These are phyloP conservation scores for Apis laboriosa DNA, from an alignment of 1,140 invertebrate genomes.

Conservation along the genomic window DNA sequence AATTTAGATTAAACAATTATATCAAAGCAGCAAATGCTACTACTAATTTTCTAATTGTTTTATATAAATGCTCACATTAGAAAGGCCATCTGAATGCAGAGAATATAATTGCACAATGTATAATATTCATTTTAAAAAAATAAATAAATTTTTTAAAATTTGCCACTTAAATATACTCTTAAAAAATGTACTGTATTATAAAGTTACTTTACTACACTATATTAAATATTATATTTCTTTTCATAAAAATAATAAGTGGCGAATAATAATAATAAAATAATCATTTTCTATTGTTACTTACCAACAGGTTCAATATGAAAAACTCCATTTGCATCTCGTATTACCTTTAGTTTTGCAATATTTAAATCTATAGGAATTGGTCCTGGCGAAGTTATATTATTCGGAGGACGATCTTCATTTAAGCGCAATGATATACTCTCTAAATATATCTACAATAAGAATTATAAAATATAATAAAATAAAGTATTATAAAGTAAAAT, in stretches of 20 bases:
- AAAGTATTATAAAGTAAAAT: background rate
- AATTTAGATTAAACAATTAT: background rate
- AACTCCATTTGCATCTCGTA: constrained; percentile 85
- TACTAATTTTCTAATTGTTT: constrained; percentile 72
- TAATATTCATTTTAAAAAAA: constrained; percentile 67
- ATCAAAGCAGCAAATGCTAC: constrained; percentile 57
- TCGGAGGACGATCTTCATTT: constrained; percentile 90
- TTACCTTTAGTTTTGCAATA: constrained; percentile 86
- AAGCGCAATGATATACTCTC: constrained; percentile 87
- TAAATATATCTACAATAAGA: constrained; percentile 83
- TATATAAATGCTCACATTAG: constrained; percentile 79
- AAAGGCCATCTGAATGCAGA: constrained; percentile 77
- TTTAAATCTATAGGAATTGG: constrained; percentile 89
- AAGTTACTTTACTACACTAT: constrained; percentile 43
- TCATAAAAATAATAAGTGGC: constrained; percentile 70
- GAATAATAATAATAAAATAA: constrained; percentile 52
- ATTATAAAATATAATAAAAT: constrained; percentile 42
- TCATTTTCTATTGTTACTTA: constrained; percentile 56
- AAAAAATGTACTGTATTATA: constrained; percentile 41
- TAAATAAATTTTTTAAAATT: constrained; percentile 64
- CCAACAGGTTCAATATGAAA: constrained; percentile 86
- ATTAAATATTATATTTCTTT: constrained; percentile 29
- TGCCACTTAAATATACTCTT: constrained; percentile 70
- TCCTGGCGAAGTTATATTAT: constrained; percentile 91
- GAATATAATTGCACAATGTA: constrained; percentile 74